Conservation (phyloP, 2,113 vertebrate species). For the Amia ocellicauda region DNA sequence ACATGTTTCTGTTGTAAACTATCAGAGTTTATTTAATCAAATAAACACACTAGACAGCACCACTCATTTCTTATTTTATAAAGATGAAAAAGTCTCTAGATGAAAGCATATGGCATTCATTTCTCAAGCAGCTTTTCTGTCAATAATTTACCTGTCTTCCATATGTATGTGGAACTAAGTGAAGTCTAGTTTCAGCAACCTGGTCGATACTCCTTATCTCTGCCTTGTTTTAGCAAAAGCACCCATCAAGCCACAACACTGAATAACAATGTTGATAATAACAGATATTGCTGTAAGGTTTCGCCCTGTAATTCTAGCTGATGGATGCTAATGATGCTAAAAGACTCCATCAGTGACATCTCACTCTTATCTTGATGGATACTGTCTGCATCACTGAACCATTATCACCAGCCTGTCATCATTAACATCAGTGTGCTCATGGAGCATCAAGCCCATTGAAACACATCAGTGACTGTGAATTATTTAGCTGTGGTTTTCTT, state of each 20-base stretch:
- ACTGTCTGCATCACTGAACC: constrained; percentile 47
- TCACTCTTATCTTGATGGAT: constrained; percentile 60
- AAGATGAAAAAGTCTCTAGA: neutral
- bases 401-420: constrained; percentile 57
- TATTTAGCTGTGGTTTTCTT: constrained; percentile 46
- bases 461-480: constrained; percentile 56
- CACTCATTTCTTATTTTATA: neutral
- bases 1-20: too few relatives aligned
- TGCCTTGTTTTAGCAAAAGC: constrained; percentile 32
- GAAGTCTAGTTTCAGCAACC: neutral
- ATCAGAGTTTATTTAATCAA: too few relatives aligned
- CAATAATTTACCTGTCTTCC: neutral
- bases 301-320: constrained; percentile 59
- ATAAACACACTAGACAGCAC: too few relatives aligned
- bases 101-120: neutral
- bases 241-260: constrained; percentile 26
- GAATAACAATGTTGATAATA: constrained; percentile 29
- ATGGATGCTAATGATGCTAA: constrained; percentile 58
- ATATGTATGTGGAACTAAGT: neutral
- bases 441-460: constrained; percentile 53
- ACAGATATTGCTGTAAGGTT: constrained; percentile 46
- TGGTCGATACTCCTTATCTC: constrained; percentile 24
- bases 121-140: neutral
- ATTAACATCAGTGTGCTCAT: constrained; percentile 57
- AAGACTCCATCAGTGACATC: constrained; percentile 55